Percentiles rank a stretch among this genome's conserved stretches.
Evolutionary conservation across 1,140 invertebrate genomes (phyloP).

Genomic region (Eubasilissa regina): DNA sequence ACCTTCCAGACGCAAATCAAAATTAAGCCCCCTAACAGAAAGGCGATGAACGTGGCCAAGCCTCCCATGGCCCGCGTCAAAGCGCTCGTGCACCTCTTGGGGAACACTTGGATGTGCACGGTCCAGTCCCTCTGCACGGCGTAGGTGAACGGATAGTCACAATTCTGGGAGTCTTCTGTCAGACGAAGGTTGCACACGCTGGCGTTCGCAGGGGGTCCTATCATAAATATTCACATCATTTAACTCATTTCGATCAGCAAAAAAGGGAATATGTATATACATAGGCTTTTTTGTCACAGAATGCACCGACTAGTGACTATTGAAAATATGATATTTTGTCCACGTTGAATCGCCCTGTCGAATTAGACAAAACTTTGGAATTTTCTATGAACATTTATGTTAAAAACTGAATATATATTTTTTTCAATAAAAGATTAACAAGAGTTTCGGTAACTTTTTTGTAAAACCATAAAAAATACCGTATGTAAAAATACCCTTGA

Average conservation of each 20-base stretch:
- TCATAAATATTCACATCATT: background rate
- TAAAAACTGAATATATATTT: too few relatives aligned
- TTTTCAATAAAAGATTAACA: too few relatives aligned
- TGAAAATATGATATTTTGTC: background rate
- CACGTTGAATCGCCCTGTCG: background rate
- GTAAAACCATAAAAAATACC: too few relatives aligned
- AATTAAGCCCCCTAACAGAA: slow-evolving; percentile 66
- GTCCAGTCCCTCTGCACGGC: slow-evolving; percentile 43
- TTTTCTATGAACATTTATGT: too few relatives aligned
- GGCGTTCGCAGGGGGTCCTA: slow-evolving; percentile 18
- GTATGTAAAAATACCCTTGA: too few relatives aligned
- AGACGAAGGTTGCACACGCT: slow-evolving; percentile 24
- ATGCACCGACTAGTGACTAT: too few relatives aligned
- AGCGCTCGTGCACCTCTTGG: slow-evolving; percentile 13
- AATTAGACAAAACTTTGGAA: background rate
- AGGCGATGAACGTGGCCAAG: slow-evolving; percentile 7
- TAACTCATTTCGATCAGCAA: background rate
- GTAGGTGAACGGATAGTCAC: slow-evolving; percentile 47
- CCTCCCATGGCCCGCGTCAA: background rate
- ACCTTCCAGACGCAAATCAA: slow-evolving; percentile 66
- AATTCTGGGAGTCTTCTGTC: background rate
- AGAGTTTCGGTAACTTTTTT: too few relatives aligned
- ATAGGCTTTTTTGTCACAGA: too few relatives aligned
- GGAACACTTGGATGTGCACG: slow-evolving; percentile 23
- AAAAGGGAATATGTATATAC: background rate